These are phyloP conservation scores for Tachina fera DNA, from an alignment of 2,888 invertebrate species.

Conservation along the genomic window DNA sequence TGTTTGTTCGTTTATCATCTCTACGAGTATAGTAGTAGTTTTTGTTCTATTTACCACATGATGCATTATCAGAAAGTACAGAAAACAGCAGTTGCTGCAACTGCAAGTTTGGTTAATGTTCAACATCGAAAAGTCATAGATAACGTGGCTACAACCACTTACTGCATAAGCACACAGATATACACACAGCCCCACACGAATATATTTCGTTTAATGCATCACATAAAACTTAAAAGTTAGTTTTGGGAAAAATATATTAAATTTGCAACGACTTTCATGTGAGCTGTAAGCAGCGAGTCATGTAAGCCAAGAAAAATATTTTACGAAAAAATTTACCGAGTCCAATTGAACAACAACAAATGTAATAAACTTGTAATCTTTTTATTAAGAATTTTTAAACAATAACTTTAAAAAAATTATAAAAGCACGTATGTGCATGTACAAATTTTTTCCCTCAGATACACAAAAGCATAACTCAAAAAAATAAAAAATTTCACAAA, in stretches of 20 bases:
- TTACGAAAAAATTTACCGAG: no score
- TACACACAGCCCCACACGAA: neutral
- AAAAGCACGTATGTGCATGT: no score
- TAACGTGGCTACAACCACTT: neutral
- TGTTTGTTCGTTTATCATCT: conserved; percentile 43
- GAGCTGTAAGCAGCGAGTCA: neutral
- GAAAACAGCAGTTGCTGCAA: conserved; percentile 16
- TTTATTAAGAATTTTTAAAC: no score
- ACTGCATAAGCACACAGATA: neutral
- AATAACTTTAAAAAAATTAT: no score
- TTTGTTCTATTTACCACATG: conserved; percentile 65
- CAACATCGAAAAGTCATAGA: neutral
- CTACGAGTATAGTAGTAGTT: neutral
- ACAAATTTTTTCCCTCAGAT: no score
- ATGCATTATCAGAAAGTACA: conserved; percentile 49
- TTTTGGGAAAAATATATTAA: neutral
- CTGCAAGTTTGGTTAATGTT: conserved; percentile 23
- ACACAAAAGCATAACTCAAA: no score
- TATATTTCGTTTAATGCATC: conserved; percentile 9
- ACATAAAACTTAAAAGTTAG: conserved; percentile 15
- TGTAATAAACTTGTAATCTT: no score
- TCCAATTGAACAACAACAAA: no score
- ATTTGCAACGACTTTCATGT: neutral
- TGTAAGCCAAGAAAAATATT: no score
- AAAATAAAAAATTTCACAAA: no score